A percentile compares a stretch with the other conserved stretches of the same genome.
Conservation (phyloP, 2,797 vertebrate genomes). For the Anniella stebbinsi region DNA sequence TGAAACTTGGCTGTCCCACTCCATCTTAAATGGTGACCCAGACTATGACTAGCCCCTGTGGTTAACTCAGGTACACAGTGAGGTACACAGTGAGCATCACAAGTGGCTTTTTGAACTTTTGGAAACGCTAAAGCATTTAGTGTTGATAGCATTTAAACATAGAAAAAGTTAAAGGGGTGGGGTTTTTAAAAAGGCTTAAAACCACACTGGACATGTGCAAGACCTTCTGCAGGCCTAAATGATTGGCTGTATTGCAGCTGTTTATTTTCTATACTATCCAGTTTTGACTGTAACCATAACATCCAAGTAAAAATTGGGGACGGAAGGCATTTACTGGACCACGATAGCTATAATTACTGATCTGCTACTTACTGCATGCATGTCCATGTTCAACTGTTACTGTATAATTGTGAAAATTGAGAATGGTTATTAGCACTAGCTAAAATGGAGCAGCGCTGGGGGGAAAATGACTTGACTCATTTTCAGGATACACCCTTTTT, state of each 20-base stretch:
- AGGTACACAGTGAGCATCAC: background rate
- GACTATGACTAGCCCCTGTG: too few relatives aligned
- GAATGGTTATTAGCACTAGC: constrained; percentile 28
- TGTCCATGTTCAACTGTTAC: constrained; percentile 10
- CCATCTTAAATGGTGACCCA: background rate
- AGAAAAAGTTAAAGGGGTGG: background rate
- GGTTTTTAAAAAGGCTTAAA: background rate
- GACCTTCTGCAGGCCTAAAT: background rate
- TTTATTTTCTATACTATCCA: background rate
- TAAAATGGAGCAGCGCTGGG: constrained; percentile 15
- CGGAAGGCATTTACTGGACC: constrained; percentile 25
- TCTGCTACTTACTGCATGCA: constrained; percentile 16
- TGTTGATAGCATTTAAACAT: background rate
- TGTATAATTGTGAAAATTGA: constrained; percentile 33
- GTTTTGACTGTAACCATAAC: constrained; percentile 7
- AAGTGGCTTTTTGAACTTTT: background rate
- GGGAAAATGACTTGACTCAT: background rate
- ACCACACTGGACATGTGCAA: background rate
- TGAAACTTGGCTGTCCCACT: background rate
- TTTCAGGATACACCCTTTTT: background rate
- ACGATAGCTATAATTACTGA: constrained; percentile 32
- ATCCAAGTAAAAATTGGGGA: constrained; percentile 8
- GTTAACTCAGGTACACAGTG: too few relatives aligned
- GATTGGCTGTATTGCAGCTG: background rate
- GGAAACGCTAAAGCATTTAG: background rate